Evolutionary conservation across 2,113 vertebrate species (phyloP), one percentile per base, ranked within the genome.

Genomic region (Oryzias melastigma): DNA sequence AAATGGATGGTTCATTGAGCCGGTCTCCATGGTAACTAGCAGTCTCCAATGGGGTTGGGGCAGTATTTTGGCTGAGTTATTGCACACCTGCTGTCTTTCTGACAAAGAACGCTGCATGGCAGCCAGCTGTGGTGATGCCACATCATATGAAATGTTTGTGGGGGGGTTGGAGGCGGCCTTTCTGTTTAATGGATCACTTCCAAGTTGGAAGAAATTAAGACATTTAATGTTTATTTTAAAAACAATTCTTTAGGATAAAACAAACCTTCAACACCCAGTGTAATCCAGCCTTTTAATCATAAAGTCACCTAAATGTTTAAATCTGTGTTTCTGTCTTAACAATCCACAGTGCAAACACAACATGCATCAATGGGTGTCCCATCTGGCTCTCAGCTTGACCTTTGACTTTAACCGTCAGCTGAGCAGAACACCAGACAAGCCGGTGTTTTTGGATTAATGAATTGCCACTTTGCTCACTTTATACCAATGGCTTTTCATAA

Each of bases 21-120:
- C 60, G 54, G 87, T 91, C 76, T 80, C 87, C 86, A 89, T 90
- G 85, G 87, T 76, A 87, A 91, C 88, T 75, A 85, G 78, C 81
- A 52, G 82, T 84, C 83, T 81, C 60, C 58, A 59, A 76, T 69
- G 54, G 78, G 83, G 79, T 63, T 69, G 75, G 81, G 73, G 70
- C 65, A 71, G 79, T 58, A 57, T 73, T 64, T 80, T 83, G 82
- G 83, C 77, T 73, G 71, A 70, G 70, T 77, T 70, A 75, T 70
- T 65, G 78, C 87, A 86, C 86, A 90, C 87, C 88, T 89, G 88
- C 87, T 82, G 80, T 85, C 88, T 84, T 55, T 15, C 47, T 49
- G 69, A 85, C 78, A 88, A 86, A 87, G 77, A 77, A 52, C 35
- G 8, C 54, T 47, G 20, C 49, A 6, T 17, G 52, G 57, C 58